Evolutionary conservation across 2,113 vertebrate species (phyloP).

Genomic region (Albula glossodonta): DNA sequence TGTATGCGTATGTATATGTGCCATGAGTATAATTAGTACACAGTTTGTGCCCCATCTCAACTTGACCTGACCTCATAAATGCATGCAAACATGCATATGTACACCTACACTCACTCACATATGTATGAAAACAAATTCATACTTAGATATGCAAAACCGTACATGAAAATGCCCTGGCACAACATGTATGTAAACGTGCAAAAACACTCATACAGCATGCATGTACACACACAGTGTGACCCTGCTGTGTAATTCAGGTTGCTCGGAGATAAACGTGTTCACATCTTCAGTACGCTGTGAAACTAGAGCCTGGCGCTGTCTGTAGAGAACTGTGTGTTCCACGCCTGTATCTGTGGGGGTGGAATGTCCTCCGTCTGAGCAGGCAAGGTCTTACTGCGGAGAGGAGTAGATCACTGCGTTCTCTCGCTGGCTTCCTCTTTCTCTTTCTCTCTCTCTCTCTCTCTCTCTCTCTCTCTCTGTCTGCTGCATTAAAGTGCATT

Average conservation of each 20-base stretch:
- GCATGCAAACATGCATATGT: slow-evolving; percentile 36
- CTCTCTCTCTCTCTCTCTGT: not conserved
- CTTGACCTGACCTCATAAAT: too few species aligned
- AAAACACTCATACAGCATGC: not conserved
- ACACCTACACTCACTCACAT: slow-evolving; percentile 11
- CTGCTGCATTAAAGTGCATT: not conserved
- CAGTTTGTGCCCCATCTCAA: too few species aligned
- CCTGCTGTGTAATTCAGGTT: slow-evolving; percentile 29
- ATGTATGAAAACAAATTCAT: too few species aligned
- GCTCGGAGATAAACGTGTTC: slow-evolving; percentile 36
- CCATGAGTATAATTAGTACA: too few species aligned
- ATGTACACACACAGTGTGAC: not conserved
- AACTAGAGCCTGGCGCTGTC: not conserved
- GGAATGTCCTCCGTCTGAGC: slow-evolving; percentile 4
- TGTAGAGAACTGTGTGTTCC: slow-evolving; percentile 11
- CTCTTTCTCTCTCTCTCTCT: not conserved
- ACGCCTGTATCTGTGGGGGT: not conserved
- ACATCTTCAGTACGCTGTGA: not conserved
- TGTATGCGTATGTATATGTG: not conserved
- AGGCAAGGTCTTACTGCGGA: not conserved
- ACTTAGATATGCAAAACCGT: too few species aligned
- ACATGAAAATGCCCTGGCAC: too few species aligned
- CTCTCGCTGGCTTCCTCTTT: too few species aligned
- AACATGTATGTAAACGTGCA: too few species aligned
- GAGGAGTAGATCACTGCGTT: not conserved